These are phyloP conservation scores for Lydus trimaculatus DNA, from an alignment of 2,888 invertebrate genomes.

Conservation along the genomic window DNA sequence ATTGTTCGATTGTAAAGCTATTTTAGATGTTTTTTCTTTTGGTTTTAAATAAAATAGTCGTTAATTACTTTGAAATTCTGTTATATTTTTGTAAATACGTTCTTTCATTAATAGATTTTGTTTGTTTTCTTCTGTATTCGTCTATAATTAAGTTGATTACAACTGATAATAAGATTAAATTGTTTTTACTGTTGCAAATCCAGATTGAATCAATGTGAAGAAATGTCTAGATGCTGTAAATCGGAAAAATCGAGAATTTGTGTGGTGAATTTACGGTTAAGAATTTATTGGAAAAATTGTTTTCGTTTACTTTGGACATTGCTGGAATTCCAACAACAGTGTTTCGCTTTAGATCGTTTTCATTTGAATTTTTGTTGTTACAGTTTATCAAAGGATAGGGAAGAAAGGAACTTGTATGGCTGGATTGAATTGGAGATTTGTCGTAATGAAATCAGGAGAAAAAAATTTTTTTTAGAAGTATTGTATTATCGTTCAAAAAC, in stretches of 20 bases:
- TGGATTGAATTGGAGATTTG: too few species aligned
- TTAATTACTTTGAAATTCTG: background rate
- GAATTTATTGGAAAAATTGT: background rate
- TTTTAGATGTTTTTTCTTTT: background rate
- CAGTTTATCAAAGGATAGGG: too few species aligned
- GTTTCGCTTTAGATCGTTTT: too few species aligned
- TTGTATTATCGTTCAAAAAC: too few species aligned
- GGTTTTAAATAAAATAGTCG: background rate
- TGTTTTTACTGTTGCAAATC: background rate
- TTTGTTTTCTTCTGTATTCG: background rate
- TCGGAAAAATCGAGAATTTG: background rate
- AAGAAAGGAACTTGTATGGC: too few species aligned
- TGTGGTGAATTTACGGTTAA: too few species aligned
- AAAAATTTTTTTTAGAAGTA: too few species aligned
- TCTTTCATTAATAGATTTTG: background rate
- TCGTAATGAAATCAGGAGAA: too few species aligned
- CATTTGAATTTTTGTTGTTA: too few species aligned
- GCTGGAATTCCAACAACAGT: too few species aligned
- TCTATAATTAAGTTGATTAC: background rate
- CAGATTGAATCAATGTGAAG: background rate
- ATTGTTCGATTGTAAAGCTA: background rate
- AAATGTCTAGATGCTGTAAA: conserved; percentile 1
- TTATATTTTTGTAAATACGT: too few species aligned
- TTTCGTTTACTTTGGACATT: too few species aligned
- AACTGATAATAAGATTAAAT: background rate